A percentile compares a stretch with the other conserved stretches of the same genome.
Conservation (phyloP, 2,113 vertebrate species). For the Sisor rabdophorus region DNA sequence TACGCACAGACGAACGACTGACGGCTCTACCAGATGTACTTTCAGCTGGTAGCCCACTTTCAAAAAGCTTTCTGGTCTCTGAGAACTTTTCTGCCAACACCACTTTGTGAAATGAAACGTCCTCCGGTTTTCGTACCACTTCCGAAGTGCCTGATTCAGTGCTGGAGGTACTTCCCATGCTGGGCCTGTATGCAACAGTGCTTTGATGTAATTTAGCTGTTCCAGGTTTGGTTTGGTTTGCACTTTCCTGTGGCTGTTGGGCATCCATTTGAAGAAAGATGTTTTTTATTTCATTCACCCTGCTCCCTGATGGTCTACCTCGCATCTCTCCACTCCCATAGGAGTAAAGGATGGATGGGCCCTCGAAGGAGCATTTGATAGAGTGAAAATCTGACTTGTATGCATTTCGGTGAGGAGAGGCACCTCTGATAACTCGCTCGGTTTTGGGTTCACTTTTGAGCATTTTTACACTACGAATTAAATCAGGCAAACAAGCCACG, state of each 20-base stretch:
- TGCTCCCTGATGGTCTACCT: constrained; percentile 74
- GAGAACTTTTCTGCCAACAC: constrained; percentile 85
- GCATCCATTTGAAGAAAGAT: constrained; percentile 89
- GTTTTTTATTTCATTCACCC: constrained; percentile 82
- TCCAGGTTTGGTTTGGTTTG: constrained; percentile 51
- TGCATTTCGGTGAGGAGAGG: constrained; percentile 85
- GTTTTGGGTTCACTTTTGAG: constrained; percentile 84
- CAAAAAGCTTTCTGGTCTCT: constrained; percentile 80
- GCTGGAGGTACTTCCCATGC: constrained; percentile 58
- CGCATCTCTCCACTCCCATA: constrained; percentile 63
- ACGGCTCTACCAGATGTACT: constrained; percentile 57
- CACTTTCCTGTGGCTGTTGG: constrained; percentile 63
- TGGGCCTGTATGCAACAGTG: constrained; percentile 65
- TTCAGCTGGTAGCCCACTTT: constrained; percentile 68
- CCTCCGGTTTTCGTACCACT: constrained; percentile 67
- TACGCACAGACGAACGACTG: constrained; percentile 41
- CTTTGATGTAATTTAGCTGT: constrained; percentile 44
- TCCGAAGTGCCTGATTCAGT: constrained; percentile 59
- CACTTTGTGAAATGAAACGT: constrained; percentile 76
- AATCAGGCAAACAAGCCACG: neutral
- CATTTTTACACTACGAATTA: constrained; percentile 63
- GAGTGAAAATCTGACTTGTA: constrained; percentile 87
- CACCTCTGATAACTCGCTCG: constrained; percentile 77
- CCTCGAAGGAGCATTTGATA: constrained; percentile 85
- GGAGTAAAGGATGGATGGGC: constrained; percentile 54